Evolutionary conservation across 2,113 vertebrate species (phyloP).

Genomic region (Cyanocitta stelleri): DNA sequence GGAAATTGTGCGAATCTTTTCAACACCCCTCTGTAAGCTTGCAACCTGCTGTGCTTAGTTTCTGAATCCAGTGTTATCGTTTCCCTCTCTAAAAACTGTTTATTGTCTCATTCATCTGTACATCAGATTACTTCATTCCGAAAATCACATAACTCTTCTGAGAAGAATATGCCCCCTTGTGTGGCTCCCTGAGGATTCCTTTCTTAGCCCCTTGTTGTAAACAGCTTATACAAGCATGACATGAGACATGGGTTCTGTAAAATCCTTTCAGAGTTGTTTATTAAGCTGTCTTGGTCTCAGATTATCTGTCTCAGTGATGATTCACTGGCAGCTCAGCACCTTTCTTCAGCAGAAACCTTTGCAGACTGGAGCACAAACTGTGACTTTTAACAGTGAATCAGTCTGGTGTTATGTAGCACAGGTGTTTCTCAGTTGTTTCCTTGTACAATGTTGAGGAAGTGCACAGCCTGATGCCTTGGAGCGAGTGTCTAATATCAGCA

Average conservation of each 20-base stretch:
- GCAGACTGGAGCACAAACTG: neutral
- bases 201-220: constrained; percentile 16
- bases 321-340: neutral
- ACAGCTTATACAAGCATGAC: neutral
- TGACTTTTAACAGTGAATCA: neutral
- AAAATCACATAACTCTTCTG: constrained; percentile 2
- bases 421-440: neutral
- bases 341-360: neutral
- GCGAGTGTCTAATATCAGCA: neutral
- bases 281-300: constrained; percentile 14
- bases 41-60: constrained; percentile 37
- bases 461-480: neutral
- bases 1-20: neutral
- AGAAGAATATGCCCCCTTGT: neutral
- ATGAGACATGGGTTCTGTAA: neutral
- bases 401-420: neutral
- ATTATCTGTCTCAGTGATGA: constrained; percentile 13
- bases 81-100: constrained; percentile 26
- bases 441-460: neutral
- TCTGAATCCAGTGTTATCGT: neutral
- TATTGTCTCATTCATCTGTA: constrained; percentile 14
- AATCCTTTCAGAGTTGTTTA: constrained; percentile 34
- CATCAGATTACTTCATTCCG: constrained; percentile 21
- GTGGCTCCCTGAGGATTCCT: neutral
- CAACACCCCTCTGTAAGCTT: neutral